These are phyloP conservation scores for Zoanthus solanderi DNA, from an alignment of 92 coral and sea anemone species.

Conservation along the genomic window DNA sequence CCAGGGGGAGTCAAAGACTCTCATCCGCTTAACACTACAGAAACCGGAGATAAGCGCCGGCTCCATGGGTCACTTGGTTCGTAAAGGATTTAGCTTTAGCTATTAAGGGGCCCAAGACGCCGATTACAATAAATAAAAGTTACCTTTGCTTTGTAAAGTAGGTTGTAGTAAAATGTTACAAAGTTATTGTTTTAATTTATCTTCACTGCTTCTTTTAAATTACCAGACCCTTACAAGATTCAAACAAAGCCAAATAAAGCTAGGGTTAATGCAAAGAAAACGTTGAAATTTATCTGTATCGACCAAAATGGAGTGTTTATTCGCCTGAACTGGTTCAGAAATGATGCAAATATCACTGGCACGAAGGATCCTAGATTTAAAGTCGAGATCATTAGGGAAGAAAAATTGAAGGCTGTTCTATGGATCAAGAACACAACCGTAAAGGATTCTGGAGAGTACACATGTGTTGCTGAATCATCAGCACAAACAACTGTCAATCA, in stretches of 20 bases:
- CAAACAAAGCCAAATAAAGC: conserved; percentile 1
- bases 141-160: too few species aligned
- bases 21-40: too few species aligned
- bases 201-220: neutral
- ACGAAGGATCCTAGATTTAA: neutral
- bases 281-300: neutral
- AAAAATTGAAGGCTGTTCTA: neutral
- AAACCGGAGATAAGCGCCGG: too few species aligned
- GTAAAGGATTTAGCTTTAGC: too few species aligned
- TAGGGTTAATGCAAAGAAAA: conserved; percentile 4
- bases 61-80: too few species aligned
- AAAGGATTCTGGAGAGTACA: conserved; percentile 18
- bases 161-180: too few species aligned
- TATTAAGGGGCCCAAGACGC: too few species aligned
- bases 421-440: neutral
- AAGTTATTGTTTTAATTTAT: neutral
- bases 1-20: too few species aligned
- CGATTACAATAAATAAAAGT: too few species aligned
- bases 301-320: conserved; percentile 3
- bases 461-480: conserved; percentile 9
- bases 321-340: conserved; percentile 5
- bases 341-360: neutral
- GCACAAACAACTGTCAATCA: neutral
- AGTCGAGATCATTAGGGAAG: neutral
- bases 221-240: conserved; percentile 16